Evolutionary conservation across 1,140 invertebrate genomes (phyloP).

Genomic region (Odontomachus brunneus): DNA sequence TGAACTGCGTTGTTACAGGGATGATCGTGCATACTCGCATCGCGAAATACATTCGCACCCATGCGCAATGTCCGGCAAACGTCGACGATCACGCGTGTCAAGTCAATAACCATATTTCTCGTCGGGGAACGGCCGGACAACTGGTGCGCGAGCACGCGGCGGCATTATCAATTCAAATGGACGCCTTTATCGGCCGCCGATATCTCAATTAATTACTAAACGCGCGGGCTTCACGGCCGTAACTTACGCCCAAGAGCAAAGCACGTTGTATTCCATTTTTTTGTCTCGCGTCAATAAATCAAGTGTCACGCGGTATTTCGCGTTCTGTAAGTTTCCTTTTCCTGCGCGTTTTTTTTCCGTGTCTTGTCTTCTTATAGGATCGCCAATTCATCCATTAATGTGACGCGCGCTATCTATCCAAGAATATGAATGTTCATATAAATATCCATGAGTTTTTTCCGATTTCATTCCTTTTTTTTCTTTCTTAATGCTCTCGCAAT

Average conservation of each 20-base stretch:
- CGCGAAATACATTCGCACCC: slow-evolving; percentile 33
- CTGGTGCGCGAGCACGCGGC: not conserved
- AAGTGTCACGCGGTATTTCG: not conserved
- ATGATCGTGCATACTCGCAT: not conserved
- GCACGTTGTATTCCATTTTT: not conserved
- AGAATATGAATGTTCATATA: too few species aligned
- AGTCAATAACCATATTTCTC: slow-evolving; percentile 48
- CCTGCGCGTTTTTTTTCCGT: too few species aligned
- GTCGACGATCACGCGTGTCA: slow-evolving; percentile 39
- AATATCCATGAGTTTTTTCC: too few species aligned
- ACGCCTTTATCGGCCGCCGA: slow-evolving; percentile 34
- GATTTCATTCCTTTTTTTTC: too few species aligned
- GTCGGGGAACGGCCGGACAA: not conserved
- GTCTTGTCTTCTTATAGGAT: not conserved
- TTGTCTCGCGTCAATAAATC: not conserved
- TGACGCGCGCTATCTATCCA: too few species aligned
- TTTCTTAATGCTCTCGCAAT: too few species aligned
- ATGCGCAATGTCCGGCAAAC: slow-evolving; percentile 30
- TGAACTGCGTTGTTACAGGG: too few species aligned
- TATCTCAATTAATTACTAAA: slow-evolving; percentile 54
- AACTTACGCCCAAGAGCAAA: slow-evolving; percentile 3
- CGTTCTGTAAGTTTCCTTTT: not conserved
- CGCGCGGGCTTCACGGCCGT: not conserved
- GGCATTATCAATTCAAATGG: slow-evolving; percentile 48
- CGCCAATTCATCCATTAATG: not conserved